These are phyloP conservation scores for Eleutherodactylus coqui DNA, from an alignment of 2,797 vertebrate species.

Conservation along the genomic window DNA sequence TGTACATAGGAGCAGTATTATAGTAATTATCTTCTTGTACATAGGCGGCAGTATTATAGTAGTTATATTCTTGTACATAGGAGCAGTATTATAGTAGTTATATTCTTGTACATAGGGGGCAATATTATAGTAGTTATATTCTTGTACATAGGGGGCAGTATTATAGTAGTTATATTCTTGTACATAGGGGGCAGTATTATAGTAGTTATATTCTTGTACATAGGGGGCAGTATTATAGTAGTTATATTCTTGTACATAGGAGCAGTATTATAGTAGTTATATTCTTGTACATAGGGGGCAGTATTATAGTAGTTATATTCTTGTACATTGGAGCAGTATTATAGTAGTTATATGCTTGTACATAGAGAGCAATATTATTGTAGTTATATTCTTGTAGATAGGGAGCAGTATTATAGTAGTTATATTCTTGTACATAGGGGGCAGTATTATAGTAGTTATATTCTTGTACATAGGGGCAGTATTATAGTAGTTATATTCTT, in stretches of 20 bases:
- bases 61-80: not conserved
- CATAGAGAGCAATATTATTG: not conserved
- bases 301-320: conserved; percentile 13
- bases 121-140: conserved; percentile 2
- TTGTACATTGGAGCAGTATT: not conserved
- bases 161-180: conserved; percentile 5
- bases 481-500: conserved; percentile 9
- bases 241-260: conserved; percentile 3
- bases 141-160: not conserved
- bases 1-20: not conserved
- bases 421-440: not conserved
- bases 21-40: not conserved
- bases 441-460: not conserved
- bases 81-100: not conserved
- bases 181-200: not conserved
- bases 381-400: no score
- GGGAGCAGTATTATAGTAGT: not conserved
- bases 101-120: not conserved
- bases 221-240: not conserved
- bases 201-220: conserved; percentile 9
- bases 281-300: not conserved
- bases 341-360: not conserved
- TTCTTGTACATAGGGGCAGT: not conserved
- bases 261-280: conserved; percentile 1
- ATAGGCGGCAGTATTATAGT: not conserved